Conservation (phyloP, 2,888 invertebrate species). For the Coleophora deauratella region DNA sequence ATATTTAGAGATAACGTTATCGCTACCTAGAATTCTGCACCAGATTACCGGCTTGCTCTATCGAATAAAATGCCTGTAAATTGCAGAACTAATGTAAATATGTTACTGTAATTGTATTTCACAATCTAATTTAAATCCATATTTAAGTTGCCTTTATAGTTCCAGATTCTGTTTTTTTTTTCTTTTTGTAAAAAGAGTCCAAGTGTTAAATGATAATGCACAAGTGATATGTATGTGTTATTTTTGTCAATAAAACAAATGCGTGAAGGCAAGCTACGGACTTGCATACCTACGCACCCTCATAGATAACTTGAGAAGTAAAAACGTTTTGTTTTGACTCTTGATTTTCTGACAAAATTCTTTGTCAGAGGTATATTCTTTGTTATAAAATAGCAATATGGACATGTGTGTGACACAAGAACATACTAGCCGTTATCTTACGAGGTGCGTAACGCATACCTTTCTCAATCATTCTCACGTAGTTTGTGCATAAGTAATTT, state of each 20-base stretch:
- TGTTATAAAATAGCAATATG: not conserved
- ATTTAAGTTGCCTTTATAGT: too few species aligned
- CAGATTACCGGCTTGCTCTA: constrained; percentile 15
- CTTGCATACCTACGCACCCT: too few species aligned
- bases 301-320: too few species aligned
- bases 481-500: constrained; percentile 24
- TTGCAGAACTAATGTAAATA: not conserved
- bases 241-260: too few species aligned
- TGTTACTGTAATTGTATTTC: too few species aligned
- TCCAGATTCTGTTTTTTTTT: too few species aligned
- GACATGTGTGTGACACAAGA: not conserved
- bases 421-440: constrained; percentile 13
- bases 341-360: too few species aligned
- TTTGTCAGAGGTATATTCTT: not conserved
- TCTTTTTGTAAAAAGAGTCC: too few species aligned
- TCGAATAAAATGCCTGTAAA: constrained; percentile 2
- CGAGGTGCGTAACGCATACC: constrained; percentile 59
- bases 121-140: not conserved
- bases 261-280: too few species aligned
- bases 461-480: constrained; percentile 63
- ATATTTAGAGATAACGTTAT: constrained; percentile 50
- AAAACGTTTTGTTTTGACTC: too few species aligned
- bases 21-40: constrained; percentile 39
- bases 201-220: too few species aligned
- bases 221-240: too few species aligned